A percentile compares a stretch with the other conserved stretches of the same genome.
Conservation (phyloP, 2,797 vertebrate species). For the Morus bassanus region DNA sequence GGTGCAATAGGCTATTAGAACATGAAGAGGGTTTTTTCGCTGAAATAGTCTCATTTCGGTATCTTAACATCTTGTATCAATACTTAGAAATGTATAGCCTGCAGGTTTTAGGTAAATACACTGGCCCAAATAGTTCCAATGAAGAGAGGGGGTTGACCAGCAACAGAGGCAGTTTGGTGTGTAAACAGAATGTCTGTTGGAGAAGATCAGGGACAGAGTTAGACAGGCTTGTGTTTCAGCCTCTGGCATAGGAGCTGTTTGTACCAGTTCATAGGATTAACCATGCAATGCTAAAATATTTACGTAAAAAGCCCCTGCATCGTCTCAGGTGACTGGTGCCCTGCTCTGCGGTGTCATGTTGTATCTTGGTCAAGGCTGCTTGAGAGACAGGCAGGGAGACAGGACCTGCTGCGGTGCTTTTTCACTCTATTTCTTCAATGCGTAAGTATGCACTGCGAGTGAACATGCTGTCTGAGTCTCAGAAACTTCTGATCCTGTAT, state of each 20-base stretch:
- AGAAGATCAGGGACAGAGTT: conserved; percentile 30
- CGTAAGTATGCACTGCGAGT: neutral
- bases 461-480: neutral
- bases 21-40: neutral
- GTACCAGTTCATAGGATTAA: conserved; percentile 52
- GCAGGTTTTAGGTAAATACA: neutral
- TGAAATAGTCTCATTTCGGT: neutral
- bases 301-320: conserved; percentile 25
- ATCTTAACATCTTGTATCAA: neutral
- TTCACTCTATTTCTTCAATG: neutral
- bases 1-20: neutral
- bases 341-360: conserved; percentile 1
- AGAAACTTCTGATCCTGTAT: neutral
- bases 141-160: neutral
- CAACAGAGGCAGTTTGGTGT: neutral
- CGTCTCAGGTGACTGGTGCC: conserved; percentile 45
- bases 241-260: conserved; percentile 43
- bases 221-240: conserved; percentile 56
- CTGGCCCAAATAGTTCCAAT: neutral
- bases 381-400: neutral
- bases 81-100: neutral
- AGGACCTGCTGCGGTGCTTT: neutral
- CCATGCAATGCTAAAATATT: conserved; percentile 61
- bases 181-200: conserved; percentile 1
- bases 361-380: neutral